Evolutionary conservation across 2,797 vertebrate species (phyloP).

Genomic region (Phrynocephalus vlangalii): DNA sequence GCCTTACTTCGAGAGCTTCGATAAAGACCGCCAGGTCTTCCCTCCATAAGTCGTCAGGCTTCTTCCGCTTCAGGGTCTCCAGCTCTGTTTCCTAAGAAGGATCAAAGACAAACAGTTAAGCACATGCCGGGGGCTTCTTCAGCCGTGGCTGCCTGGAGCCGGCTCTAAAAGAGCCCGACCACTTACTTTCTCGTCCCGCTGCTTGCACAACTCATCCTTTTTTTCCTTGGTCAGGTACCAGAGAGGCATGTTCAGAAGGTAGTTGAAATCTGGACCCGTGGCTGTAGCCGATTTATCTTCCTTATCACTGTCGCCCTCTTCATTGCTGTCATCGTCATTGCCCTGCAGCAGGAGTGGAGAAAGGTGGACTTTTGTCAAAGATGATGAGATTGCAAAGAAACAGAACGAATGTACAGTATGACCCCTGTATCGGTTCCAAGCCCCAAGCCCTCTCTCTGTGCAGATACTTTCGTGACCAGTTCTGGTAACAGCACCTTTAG

Average conservation of each 20-base stretch:
- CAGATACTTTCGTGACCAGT: too few species aligned
- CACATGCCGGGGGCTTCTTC: not conserved
- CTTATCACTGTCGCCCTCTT: constrained; percentile 70
- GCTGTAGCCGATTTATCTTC: constrained; percentile 70
- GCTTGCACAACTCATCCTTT: constrained; percentile 95
- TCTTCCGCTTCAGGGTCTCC: constrained; percentile 84
- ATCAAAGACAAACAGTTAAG: constrained; percentile 23
- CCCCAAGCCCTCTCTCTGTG: too few species aligned
- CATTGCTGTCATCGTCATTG: constrained; percentile 73
- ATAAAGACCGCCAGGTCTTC: constrained; percentile 90
- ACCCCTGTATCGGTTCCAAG: too few species aligned
- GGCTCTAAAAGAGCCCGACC: not conserved
- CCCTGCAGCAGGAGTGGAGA: constrained; percentile 55
- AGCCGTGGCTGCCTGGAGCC: not conserved
- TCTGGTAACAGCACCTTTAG: too few species aligned
- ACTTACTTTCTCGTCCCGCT: constrained; percentile 89
- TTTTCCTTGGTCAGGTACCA: constrained; percentile 98
- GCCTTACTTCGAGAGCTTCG: constrained; percentile 88
- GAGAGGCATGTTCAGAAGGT: constrained; percentile 96
- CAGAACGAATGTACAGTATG: not conserved
- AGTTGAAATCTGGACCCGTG: constrained; percentile 93
- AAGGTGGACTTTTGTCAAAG: not conserved
- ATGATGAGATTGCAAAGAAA: not conserved
- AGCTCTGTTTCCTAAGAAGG: constrained; percentile 82
- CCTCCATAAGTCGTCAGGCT: constrained; percentile 88